A percentile compares a stretch with the other conserved stretches of the same genome.
Evolutionary conservation across 2,888 invertebrate genomes (phyloP).

Genomic region (Bombyx huttoni): DNA sequence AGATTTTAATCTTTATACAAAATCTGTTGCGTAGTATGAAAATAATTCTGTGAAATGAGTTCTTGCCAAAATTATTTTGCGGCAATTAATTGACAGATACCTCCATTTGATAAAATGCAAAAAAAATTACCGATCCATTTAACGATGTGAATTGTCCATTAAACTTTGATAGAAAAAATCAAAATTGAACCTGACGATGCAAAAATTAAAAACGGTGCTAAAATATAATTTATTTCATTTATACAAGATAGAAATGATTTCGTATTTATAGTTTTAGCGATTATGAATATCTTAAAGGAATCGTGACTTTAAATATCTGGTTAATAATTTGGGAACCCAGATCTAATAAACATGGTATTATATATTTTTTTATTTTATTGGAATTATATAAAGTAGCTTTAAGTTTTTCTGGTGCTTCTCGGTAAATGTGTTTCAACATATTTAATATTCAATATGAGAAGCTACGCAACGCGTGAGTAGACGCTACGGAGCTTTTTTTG

Average conservation of each 20-base stretch:
- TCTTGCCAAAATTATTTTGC: no score
- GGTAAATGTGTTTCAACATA: no score
- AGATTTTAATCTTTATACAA: no score
- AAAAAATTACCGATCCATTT: not conserved
- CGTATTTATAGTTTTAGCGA: not conserved
- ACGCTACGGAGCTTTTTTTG: no score
- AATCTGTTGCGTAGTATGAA: no score
- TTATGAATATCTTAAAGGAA: not conserved
- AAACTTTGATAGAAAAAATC: not conserved
- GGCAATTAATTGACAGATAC: no score
- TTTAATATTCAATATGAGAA: no score
- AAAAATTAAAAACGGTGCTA: not conserved
- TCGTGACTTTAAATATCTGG: not conserved
- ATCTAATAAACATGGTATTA: not conserved
- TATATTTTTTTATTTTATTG: not conserved
- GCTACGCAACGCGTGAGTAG: no score
- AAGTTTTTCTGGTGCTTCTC: not conserved
- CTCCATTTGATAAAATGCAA: no score
- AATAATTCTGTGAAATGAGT: no score
- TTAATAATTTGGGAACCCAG: not conserved
- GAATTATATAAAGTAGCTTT: not conserved
- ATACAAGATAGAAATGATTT: not conserved
- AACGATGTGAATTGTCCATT: not conserved
- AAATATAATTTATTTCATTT: not conserved
- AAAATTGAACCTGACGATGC: not conserved